A percentile compares a stretch with the other conserved stretches of the same genome.
Evolutionary conservation across 1,140 invertebrate species (phyloP).

Genomic region (Asobara japonica): DNA sequence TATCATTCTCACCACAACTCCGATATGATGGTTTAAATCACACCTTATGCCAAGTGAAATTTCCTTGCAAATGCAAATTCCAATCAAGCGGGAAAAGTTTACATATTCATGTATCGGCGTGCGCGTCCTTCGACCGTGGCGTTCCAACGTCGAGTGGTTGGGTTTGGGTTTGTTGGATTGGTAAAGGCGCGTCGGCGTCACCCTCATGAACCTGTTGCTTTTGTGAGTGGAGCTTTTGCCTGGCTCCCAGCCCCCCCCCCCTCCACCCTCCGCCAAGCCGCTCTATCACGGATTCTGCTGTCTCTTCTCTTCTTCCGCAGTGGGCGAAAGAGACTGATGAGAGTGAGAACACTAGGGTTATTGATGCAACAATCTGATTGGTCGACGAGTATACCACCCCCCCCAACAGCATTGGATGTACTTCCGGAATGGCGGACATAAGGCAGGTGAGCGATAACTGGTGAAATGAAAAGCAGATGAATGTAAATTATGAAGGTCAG

Average conservation of each 20-base stretch:
- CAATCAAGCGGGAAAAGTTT: constrained; percentile 35
- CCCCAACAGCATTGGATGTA: constrained; percentile 36
- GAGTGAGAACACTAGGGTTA: background rate
- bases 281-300: background rate
- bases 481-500: no score
- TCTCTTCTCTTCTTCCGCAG: background rate
- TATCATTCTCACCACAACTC: no score
- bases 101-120: constrained; percentile 55
- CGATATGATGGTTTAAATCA: no score
- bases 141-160: constrained; percentile 61
- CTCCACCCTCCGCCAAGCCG: no score
- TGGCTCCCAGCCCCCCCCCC: background rate
- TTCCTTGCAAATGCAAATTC: background rate
- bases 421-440: constrained; percentile 51
- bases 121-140: constrained; percentile 63
- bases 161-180: constrained; percentile 27
- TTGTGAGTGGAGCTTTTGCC: background rate
- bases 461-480: no score
- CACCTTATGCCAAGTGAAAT: no score
- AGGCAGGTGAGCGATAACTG: no score
- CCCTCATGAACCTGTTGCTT: constrained; percentile 20
- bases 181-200: constrained; percentile 40
- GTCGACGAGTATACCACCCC: constrained; percentile 38
- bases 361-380: constrained; percentile 33
- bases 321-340: background rate